Evolutionary conservation across 2,888 invertebrate genomes (phyloP).

Genomic region (Sesia apiformis): DNA sequence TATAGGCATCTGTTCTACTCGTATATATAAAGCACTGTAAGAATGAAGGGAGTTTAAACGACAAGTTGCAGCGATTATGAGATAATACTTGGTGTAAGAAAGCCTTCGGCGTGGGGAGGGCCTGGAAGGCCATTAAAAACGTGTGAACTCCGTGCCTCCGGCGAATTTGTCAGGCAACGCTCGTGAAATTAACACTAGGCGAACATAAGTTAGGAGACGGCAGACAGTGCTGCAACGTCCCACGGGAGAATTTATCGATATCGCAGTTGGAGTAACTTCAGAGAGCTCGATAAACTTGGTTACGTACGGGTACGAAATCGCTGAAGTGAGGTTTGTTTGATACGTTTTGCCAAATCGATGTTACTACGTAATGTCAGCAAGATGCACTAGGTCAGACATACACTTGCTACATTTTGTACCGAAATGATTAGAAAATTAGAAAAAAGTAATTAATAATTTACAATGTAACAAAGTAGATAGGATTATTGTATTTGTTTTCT

Average conservation of each 20-base stretch:
- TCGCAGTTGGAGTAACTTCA: constrained; percentile 13
- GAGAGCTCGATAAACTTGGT: constrained; percentile 9
- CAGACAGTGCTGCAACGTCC: constrained; percentile 27
- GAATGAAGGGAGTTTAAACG: not conserved
- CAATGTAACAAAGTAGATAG: too few species aligned
- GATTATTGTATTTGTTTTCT: too few species aligned
- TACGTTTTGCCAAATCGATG: too few species aligned
- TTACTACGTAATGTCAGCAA: too few species aligned
- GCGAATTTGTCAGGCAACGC: constrained; percentile 53
- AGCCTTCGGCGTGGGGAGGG: constrained; percentile 19
- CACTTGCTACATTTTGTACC: too few species aligned
- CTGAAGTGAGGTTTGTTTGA: not conserved
- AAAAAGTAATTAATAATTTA: too few species aligned
- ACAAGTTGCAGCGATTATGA: constrained; percentile 16
- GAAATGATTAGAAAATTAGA: too few species aligned
- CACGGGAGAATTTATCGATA: constrained; percentile 37
- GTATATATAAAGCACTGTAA: not conserved
- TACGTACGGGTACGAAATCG: not conserved
- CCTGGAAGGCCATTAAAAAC: constrained; percentile 31
- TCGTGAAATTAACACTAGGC: constrained; percentile 58
- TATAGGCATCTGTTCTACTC: too few species aligned
- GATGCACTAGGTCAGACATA: too few species aligned
- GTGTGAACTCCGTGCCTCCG: constrained; percentile 31
- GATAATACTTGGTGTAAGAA: constrained; percentile 22
- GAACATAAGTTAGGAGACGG: constrained; percentile 47